Evolutionary conservation across 2,888 invertebrate genomes (phyloP).

Genomic region (Eupithecia inturbata): DNA sequence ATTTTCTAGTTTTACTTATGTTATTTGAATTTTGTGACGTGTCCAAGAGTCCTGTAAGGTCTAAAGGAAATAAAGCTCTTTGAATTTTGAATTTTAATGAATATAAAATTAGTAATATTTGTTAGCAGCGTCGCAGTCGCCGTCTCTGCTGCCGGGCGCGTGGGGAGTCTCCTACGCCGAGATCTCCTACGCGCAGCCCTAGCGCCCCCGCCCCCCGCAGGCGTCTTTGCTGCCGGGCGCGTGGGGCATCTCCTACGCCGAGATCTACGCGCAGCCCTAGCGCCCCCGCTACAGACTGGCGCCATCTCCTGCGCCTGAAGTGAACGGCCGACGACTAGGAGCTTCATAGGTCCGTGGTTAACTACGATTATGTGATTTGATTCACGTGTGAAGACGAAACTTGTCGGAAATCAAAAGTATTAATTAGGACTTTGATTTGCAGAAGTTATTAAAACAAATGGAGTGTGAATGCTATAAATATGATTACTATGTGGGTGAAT

Average conservation of each 20-base stretch:
- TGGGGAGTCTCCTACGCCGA: constrained; percentile 63
- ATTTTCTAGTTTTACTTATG: too few relatives aligned
- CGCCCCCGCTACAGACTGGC: neutral
- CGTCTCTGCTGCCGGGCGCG: constrained; percentile 49
- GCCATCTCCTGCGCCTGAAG: neutral
- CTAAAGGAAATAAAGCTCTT: too few relatives aligned
- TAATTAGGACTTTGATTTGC: neutral
- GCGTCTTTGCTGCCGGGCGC: neutral
- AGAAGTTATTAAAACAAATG: neutral
- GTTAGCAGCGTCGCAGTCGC: constrained; percentile 51
- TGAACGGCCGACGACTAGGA: neutral
- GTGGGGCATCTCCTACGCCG: too few relatives aligned
- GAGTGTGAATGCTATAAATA: neutral
- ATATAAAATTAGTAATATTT: neutral
- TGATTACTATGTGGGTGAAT: neutral
- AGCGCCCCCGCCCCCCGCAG: constrained; percentile 16
- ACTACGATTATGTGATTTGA: neutral
- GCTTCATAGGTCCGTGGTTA: neutral
- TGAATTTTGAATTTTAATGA: too few relatives aligned
- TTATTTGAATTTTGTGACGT: too few relatives aligned
- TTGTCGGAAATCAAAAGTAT: neutral
- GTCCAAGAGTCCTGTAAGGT: too few relatives aligned
- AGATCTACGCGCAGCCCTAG: too few relatives aligned
- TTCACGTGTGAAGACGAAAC: neutral
- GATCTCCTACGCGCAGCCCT: constrained; percentile 31